A percentile compares a stretch with the other conserved stretches of the same genome.
Conservation (phyloP, 53 echinoderm and acorn worm genomes). For the Astropecten irregularis region DNA sequence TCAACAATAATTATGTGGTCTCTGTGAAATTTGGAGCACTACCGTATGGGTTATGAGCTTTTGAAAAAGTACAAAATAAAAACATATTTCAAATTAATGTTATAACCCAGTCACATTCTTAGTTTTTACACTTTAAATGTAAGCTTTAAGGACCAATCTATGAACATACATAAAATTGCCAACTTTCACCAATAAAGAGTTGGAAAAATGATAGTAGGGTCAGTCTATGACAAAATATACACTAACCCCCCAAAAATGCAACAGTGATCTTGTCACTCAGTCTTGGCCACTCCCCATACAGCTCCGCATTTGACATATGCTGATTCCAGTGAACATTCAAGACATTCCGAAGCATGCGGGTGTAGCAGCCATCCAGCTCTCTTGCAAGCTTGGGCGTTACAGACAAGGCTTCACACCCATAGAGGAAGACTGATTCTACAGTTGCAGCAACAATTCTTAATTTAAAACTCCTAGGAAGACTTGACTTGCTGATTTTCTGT, state of each 20-base stretch:
- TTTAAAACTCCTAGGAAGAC: neutral
- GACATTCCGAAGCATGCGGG: neutral
- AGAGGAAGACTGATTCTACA: constrained; percentile 19
- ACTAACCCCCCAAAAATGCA: neutral
- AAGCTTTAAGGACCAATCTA: no score
- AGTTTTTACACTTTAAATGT: no score
- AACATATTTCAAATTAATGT: no score
- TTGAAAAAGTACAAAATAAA: no score
- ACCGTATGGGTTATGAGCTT: no score
- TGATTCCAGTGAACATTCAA: constrained; percentile 15
- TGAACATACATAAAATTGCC: neutral
- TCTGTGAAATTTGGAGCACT: no score
- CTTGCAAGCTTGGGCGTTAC: neutral
- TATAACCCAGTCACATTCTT: no score
- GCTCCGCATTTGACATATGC: neutral
- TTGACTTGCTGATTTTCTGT: neutral
- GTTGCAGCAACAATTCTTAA: neutral
- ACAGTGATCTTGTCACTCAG: neutral
- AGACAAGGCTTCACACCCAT: constrained; percentile 20
- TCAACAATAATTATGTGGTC: no score
- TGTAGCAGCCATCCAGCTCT: constrained; percentile 14
- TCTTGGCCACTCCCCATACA: neutral
- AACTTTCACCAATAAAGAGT: neutral
- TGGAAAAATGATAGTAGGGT: neutral
- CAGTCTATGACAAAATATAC: no score